A percentile compares a stretch with the other conserved stretches of the same genome.
Evolutionary conservation across 2,888 invertebrate species (phyloP).

Genomic region (Andrena bicolor): DNA sequence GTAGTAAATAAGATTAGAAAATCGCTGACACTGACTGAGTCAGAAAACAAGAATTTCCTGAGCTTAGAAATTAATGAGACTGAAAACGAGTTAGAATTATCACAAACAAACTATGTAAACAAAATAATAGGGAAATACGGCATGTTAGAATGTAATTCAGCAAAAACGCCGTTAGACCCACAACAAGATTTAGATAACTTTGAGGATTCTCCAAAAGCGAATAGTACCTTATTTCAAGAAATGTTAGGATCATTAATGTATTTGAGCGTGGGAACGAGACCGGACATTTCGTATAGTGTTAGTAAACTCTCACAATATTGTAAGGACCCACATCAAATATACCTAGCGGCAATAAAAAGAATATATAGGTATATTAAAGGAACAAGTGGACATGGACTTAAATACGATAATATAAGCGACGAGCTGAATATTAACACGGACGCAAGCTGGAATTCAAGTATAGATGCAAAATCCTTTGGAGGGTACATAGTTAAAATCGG

Average conservation of each 20-base stretch:
- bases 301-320: constrained; percentile 5
- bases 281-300: constrained; percentile 4
- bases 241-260: constrained; percentile 25
- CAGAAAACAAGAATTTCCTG: neutral
- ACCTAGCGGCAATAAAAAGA: constrained; percentile 22
- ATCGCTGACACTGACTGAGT: neutral
- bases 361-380: constrained; percentile 24
- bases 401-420: neutral
- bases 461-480: neutral
- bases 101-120: neutral
- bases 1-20: neutral
- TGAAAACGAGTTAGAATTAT: neutral
- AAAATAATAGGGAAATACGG: neutral
- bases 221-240: constrained; percentile 12
- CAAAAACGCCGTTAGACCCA: neutral
- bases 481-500: neutral
- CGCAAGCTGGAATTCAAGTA: constrained; percentile 10
- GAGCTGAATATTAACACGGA: constrained; percentile 8
- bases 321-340: constrained; percentile 9
- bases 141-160: neutral
- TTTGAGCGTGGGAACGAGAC: constrained; percentile 13
- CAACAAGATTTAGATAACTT: neutral
- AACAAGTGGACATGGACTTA: neutral
- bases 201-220: neutral
- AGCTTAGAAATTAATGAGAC: neutral